A percentile compares a stretch with the other conserved stretches of the same genome.
These are phyloP conservation scores for Drosophila nr. fundita DNA, from an alignment of 2,888 invertebrate genomes.

Conservation along the genomic window DNA sequence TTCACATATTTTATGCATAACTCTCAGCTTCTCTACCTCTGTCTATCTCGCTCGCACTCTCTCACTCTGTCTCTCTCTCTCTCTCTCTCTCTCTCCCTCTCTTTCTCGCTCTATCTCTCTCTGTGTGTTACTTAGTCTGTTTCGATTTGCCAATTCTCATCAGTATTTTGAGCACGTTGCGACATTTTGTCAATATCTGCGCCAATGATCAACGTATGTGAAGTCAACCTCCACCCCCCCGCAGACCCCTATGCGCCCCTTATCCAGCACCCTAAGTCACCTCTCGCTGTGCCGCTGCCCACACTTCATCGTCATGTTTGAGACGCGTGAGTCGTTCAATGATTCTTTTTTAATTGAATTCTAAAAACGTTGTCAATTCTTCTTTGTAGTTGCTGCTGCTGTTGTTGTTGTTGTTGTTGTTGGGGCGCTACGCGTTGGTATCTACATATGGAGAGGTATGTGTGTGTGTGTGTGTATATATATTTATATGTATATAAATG, in stretches of 20 bases:
- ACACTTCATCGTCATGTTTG: constrained; percentile 3
- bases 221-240: constrained; percentile 8
- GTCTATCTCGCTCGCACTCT: constrained; percentile 1
- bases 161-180: constrained; percentile 84
- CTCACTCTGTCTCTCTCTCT: not conserved
- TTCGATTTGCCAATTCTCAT: constrained; percentile 75
- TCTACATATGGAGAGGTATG: constrained; percentile 44
- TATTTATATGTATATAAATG: constrained; percentile 18
- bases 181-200: constrained; percentile 85
- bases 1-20: constrained; percentile 47
- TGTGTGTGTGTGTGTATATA: not conserved
- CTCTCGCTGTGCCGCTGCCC: not conserved
- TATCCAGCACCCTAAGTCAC: not conserved
- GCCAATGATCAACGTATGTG: constrained; percentile 71
- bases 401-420: constrained; percentile 38
- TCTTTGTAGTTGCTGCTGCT: constrained; percentile 28
- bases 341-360: constrained; percentile 84
- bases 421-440: constrained; percentile 74
- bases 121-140: not conserved
- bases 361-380: constrained; percentile 80
- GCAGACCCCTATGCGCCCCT: not conserved
- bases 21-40: constrained; percentile 29
- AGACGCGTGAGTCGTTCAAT: constrained; percentile 78
- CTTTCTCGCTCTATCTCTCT: not conserved
- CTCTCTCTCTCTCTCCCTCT: not conserved